Conservation (phyloP, 1,140 invertebrate species). For the Drosophila biarmipes region DNA sequence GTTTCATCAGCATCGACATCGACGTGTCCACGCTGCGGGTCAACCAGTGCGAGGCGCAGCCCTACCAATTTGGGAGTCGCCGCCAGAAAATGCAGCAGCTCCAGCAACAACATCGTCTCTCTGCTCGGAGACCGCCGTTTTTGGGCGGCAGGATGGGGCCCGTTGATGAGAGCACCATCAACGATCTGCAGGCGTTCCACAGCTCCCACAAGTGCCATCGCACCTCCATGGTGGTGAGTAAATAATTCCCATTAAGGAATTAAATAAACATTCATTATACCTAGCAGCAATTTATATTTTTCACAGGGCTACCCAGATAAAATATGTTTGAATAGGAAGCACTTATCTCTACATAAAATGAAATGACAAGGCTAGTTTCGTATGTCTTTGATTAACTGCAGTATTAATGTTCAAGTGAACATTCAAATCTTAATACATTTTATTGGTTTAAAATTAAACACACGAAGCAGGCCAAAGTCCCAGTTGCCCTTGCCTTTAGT, state of each 20-base stretch:
- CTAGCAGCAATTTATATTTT: too few relatives aligned
- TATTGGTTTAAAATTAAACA: too few relatives aligned
- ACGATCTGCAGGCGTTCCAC: conserved; percentile 88
- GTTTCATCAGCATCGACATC: conserved; percentile 93
- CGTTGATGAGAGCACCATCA: conserved; percentile 69
- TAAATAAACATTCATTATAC: not conserved
- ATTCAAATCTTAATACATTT: too few relatives aligned
- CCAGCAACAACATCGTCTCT: conserved; percentile 25
- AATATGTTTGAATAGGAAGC: too few relatives aligned
- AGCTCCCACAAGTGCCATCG: conserved; percentile 95
- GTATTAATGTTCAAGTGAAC: too few relatives aligned
- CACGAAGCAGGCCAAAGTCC: too few relatives aligned
- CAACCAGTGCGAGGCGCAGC: conserved; percentile 91
- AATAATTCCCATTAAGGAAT: not conserved
- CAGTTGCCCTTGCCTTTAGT: not conserved
- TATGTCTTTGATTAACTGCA: too few relatives aligned
- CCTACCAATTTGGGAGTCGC: conserved; percentile 65
- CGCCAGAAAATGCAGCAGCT: conserved; percentile 43
- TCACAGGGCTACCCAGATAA: too few relatives aligned
- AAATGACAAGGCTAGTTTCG: too few relatives aligned
- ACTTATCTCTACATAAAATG: too few relatives aligned
- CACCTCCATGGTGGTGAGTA: conserved; percentile 89
- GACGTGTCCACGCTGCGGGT: conserved; percentile 93
- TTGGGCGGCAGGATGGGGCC: conserved; percentile 28
- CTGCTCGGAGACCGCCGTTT: conserved; percentile 1